phyloP scores from a whole-genome alignment of 2,888 invertebrate genomes.

The Dryadula phaetusa region DNA sequence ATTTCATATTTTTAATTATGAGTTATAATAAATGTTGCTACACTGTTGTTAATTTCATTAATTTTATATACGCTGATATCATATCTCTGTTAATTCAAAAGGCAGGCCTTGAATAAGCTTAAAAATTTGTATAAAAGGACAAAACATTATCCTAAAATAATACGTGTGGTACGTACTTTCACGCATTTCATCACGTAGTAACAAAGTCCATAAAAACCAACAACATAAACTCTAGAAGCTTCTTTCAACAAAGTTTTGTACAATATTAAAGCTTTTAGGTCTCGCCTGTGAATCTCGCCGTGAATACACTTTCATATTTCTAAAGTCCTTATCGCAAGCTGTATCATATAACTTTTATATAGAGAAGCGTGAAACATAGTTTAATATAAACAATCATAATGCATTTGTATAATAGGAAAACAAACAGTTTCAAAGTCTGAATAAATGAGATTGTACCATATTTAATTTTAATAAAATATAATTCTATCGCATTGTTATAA shows the following conservation, averaged over 20 bases:
- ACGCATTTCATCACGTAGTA: conserved; percentile 29
- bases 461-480: too few species aligned
- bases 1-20: conserved; percentile 26
- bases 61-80: neutral
- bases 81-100: conserved; percentile 7
- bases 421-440: neutral
- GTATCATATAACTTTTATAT: conserved; percentile 15
- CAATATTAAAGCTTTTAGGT: conserved; percentile 39
- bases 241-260: conserved; percentile 37
- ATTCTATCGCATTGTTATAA: too few species aligned
- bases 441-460: too few species aligned
- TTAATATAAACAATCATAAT: conserved; percentile 4
- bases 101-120: conserved; percentile 2
- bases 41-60: neutral
- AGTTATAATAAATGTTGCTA: neutral
- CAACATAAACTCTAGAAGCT: conserved; percentile 36
- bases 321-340: conserved; percentile 22
- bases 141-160: conserved; percentile 13
- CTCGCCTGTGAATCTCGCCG: conserved; percentile 27
- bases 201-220: conserved; percentile 39
- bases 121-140: conserved; percentile 5
- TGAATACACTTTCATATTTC: conserved; percentile 30
- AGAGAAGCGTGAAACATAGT: neutral
- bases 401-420: conserved; percentile 2
- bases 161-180: conserved; percentile 15